Evolutionary conservation across 2,797 vertebrate genomes (phyloP).

Genomic region (Scyliorhinus canicula): DNA sequence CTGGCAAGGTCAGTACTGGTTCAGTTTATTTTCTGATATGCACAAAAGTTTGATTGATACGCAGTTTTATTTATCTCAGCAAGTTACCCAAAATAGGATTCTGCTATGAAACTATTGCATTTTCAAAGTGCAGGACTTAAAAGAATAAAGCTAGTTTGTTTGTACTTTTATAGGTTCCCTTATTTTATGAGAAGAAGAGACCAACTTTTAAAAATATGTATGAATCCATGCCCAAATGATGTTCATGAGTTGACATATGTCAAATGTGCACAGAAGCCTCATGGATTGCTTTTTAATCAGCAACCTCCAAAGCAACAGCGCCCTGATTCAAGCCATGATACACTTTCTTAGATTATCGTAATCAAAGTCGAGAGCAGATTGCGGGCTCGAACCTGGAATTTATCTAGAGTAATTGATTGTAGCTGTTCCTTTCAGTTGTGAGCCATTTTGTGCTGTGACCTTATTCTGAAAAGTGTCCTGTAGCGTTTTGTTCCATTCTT

Average conservation of each 20-base stretch:
- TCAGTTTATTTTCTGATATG: background rate
- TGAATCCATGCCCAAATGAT: background rate
- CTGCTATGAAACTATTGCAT: background rate
- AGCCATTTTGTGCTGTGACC: background rate
- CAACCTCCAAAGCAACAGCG: background rate
- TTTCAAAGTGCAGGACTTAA: background rate
- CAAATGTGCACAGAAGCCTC: background rate
- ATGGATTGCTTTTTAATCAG: background rate
- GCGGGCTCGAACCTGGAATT: background rate
- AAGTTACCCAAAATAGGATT: background rate
- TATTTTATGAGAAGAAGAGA: background rate
- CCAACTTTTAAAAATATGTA: background rate
- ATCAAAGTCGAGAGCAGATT: background rate
- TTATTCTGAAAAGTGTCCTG: background rate
- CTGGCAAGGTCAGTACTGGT: background rate
- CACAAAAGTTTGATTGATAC: slow-evolving; percentile 13
- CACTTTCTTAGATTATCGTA: background rate
- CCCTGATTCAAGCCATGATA: background rate
- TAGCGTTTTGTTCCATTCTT: background rate
- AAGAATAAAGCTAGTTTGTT: background rate
- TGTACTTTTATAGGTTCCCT: background rate
- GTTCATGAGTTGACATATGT: background rate
- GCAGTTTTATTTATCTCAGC: slow-evolving; percentile 14
- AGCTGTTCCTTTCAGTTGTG: background rate
- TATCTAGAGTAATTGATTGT: background rate